Evolutionary conservation across 2,888 invertebrate species (phyloP).

Genomic region (Ochropacha duplaris): DNA sequence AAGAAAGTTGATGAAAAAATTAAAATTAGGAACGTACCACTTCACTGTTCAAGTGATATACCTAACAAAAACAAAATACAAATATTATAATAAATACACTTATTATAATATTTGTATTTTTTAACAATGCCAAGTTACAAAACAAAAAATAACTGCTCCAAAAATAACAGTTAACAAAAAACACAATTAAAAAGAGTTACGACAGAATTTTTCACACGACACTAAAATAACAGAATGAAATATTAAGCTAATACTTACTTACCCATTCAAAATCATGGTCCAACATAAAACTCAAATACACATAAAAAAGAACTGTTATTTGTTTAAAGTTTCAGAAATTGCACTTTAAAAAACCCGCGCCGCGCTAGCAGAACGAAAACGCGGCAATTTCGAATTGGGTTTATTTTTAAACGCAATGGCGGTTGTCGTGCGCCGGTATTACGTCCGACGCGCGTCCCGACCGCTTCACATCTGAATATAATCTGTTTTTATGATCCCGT

Average conservation of each 20-base stretch:
- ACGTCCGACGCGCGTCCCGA: slow-evolving; percentile 47
- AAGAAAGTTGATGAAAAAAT: no score
- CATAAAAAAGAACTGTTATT: slow-evolving; percentile 17
- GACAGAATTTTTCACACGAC: slow-evolving; percentile 28
- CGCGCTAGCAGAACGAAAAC: slow-evolving; percentile 8
- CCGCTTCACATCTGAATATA: slow-evolving; percentile 44
- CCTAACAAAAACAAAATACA: no score
- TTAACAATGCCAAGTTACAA: background rate
- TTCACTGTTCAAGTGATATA: no score
- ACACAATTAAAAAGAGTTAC: background rate
- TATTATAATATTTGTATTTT: no score
- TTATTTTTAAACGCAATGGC: slow-evolving; percentile 46
- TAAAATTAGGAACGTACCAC: no score
- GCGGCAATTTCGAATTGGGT: slow-evolving; percentile 26
- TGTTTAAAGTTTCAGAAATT: slow-evolving; percentile 5
- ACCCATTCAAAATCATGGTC: slow-evolving; percentile 72
- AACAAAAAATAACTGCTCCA: background rate
- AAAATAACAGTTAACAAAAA: background rate
- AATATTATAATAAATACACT: no score
- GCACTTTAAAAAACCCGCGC: slow-evolving; percentile 17
- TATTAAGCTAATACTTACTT: slow-evolving; percentile 54
- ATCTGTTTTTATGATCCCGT: slow-evolving; percentile 43
- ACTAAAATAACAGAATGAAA: slow-evolving; percentile 30
- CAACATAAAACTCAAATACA: slow-evolving; percentile 41
- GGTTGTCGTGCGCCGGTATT: slow-evolving; percentile 29